Conservation (phyloP, 2,888 invertebrate species). For the Omphaloscelis lunosa region DNA sequence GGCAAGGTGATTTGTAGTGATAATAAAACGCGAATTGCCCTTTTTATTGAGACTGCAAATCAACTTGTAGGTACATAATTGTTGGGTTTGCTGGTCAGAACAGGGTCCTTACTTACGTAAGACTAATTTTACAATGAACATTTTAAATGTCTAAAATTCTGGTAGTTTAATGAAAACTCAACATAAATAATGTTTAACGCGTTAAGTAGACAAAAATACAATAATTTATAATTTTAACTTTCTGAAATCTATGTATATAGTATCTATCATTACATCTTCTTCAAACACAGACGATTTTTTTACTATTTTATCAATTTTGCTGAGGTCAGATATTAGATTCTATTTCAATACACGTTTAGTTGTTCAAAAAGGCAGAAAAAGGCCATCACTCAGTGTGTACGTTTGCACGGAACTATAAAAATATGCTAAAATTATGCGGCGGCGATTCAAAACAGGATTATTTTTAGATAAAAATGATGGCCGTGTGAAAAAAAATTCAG, state of each 20-base stretch:
- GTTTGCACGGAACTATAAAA: conserved; percentile 5
- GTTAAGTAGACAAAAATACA: neutral
- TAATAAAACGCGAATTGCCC: conserved; percentile 53
- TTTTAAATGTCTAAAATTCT: neutral
- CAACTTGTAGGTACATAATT: conserved; percentile 39
- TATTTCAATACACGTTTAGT: neutral
- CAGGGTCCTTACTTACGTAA: neutral
- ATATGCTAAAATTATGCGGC: conserved; percentile 32
- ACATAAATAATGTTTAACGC: neutral
- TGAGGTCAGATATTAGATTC: neutral
- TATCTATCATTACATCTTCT: neutral
- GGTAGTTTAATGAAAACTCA: too few relatives aligned
- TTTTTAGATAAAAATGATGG: conserved; percentile 45
- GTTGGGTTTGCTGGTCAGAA: conserved; percentile 21
- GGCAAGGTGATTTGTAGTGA: conserved; percentile 57
- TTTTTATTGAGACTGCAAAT: conserved; percentile 57
- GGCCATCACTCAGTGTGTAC: conserved; percentile 2
- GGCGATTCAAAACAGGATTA: conserved; percentile 42
- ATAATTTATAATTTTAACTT: neutral
- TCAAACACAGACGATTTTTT: neutral
- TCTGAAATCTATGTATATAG: neutral
- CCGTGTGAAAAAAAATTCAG: conserved; percentile 12
- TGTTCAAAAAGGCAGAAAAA: neutral
- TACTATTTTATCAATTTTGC: neutral
- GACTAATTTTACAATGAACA: conserved; percentile 11